Evolutionary conservation across 2,797 vertebrate genomes (phyloP).

Genomic region (Antennarius maculatus): DNA sequence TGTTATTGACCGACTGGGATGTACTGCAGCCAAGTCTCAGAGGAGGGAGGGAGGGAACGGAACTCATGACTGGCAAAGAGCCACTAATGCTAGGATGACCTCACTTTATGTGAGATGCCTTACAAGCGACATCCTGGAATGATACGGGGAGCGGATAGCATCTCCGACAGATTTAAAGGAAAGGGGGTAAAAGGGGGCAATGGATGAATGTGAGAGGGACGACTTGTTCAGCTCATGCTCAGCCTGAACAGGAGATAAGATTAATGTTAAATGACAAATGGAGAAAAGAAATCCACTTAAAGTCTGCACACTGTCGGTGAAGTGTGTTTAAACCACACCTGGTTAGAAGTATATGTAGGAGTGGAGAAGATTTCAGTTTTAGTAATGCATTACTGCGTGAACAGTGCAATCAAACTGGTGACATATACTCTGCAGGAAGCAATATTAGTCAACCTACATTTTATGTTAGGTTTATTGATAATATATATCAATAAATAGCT

Average conservation of each 20-base stretch:
- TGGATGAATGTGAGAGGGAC: neutral
- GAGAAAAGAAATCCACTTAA: slow-evolving; percentile 22
- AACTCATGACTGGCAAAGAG: slow-evolving; percentile 33
- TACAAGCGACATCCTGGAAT: slow-evolving; percentile 34
- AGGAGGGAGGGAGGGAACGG: slow-evolving; percentile 24
- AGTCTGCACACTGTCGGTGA: slow-evolving; percentile 16
- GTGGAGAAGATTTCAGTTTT: no score
- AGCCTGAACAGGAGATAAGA: slow-evolving; percentile 13
- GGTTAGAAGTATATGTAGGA: no score
- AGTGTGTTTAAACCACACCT: no score
- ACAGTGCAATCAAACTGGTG: no score
- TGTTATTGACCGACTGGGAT: slow-evolving; percentile 36
- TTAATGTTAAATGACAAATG: slow-evolving; percentile 21
- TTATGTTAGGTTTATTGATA: no score
- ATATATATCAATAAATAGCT: no score
- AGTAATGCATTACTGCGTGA: no score
- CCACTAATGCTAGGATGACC: slow-evolving; percentile 43
- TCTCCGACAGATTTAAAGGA: neutral
- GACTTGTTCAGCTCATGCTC: neutral
- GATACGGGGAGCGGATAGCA: neutral
- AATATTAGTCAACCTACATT: no score
- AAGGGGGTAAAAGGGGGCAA: neutral
- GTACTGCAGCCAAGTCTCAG: slow-evolving; percentile 28
- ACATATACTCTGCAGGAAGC: no score
- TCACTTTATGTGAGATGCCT: slow-evolving; percentile 65